A percentile compares a stretch with the other conserved stretches of the same genome.
These are phyloP conservation scores for roundworm (Caenorhabditis elegans) DNA, from an alignment of 1,140 invertebrate genomes.

Conservation along the genomic window WBcel235 BX284606.5:6398001-6398500, in stretches of 20 bases:
- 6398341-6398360: too few relatives aligned
- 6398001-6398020: conserved; percentile 6
- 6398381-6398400: too few relatives aligned
- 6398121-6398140: too few relatives aligned
- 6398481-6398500: too few relatives aligned
- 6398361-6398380: too few relatives aligned
- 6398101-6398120: background rate
- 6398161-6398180: too few relatives aligned
- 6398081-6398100: background rate
- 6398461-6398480: too few relatives aligned
- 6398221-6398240: background rate
- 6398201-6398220: background rate
- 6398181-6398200: background rate
- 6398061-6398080: background rate
- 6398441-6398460: too few relatives aligned
- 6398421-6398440: too few relatives aligned
- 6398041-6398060: conserved; percentile 21
- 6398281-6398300: background rate
- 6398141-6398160: too few relatives aligned
- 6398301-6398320: background rate
- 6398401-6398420: too few relatives aligned
- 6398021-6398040: background rate
- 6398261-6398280: background rate
- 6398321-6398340: background rate
- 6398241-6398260: background rate